Evolutionary conservation across 2,888 invertebrate genomes (phyloP).

Genomic region (Petrolisthes manimaculis): DNA sequence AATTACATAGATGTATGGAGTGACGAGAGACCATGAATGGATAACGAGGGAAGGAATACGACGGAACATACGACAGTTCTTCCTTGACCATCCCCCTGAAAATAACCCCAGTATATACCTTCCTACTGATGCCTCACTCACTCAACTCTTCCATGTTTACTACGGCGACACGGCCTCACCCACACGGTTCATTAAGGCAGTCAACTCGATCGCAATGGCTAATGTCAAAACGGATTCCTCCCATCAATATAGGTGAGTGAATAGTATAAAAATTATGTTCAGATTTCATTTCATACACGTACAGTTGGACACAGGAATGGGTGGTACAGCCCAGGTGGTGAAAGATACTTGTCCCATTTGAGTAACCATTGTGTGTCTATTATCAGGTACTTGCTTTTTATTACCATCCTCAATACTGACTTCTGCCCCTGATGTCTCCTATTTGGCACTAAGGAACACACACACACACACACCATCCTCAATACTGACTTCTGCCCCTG

Average conservation of each 20-base stretch:
- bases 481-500: too few relatives aligned
- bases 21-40: conserved; percentile 39
- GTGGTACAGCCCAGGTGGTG: too few relatives aligned
- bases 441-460: too few relatives aligned
- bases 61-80: conserved; percentile 46
- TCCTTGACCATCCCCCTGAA: conserved; percentile 29
- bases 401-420: too few relatives aligned
- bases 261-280: too few relatives aligned
- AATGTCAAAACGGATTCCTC: conserved; percentile 41
- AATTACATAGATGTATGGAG: conserved; percentile 12
- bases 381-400: too few relatives aligned
- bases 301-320: too few relatives aligned
- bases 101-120: conserved; percentile 28
- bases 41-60: conserved; percentile 48
- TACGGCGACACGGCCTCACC: conserved; percentile 38
- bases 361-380: too few relatives aligned
- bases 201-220: conserved; percentile 47
- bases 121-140: conserved; percentile 26
- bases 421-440: too few relatives aligned
- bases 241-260: not conserved
- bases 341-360: too few relatives aligned
- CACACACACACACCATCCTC: too few relatives aligned
- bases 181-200: conserved; percentile 48
- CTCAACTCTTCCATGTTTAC: conserved; percentile 42
- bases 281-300: too few relatives aligned